Evolutionary conservation across 2,113 vertebrate species (phyloP).

Genomic region (Pedetes capensis): DNA sequence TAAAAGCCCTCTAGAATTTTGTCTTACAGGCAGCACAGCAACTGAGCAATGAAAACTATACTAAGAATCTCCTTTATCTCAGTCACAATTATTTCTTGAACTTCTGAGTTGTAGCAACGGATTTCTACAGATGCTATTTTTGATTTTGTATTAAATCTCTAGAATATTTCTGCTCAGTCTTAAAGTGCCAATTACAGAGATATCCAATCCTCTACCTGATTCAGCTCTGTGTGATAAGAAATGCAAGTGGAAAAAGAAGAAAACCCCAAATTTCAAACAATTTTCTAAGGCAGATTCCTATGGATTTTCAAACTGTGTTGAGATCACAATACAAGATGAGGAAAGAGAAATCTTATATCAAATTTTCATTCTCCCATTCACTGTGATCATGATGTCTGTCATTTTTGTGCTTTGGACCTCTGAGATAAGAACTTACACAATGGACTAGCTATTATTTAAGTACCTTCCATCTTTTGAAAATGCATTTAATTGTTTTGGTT

Average conservation of each 20-base stretch:
- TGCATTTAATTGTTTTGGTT: background rate
- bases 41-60: background rate
- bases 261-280: background rate
- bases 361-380: background rate
- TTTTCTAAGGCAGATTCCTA: background rate
- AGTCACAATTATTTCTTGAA: background rate
- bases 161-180: background rate
- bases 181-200: background rate
- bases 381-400: background rate
- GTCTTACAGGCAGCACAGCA: background rate
- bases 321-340: background rate
- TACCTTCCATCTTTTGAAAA: background rate
- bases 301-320: background rate
- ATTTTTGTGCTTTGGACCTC: background rate
- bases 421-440: background rate
- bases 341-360: background rate
- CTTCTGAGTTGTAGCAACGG: background rate
- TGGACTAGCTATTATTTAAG: background rate
- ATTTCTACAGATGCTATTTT: background rate
- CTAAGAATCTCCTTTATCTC: background rate
- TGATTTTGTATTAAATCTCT: background rate
- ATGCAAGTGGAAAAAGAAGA: background rate
- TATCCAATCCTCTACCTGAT: background rate
- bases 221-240: background rate
- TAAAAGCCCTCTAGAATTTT: background rate